Evolutionary conservation across 2,888 invertebrate species (phyloP), one percentile per base, ranked within the genome.

Genomic region (Dicranocentrus wangi): DNA sequence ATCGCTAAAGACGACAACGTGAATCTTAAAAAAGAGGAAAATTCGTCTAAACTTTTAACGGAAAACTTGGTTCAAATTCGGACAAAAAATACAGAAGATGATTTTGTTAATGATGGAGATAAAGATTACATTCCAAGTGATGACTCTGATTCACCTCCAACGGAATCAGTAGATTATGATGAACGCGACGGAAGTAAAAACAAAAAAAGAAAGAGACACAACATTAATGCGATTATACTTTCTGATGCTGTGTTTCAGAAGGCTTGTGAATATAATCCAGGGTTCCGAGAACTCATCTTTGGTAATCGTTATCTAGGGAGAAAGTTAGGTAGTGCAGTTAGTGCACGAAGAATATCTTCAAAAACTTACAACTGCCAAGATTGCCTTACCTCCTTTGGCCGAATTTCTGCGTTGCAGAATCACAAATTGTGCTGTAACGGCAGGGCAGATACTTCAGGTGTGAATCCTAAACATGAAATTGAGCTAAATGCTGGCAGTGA

Each of bases 211-310:
- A 65, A 17, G 27, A 43, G 51, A 19, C 15, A 65, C 3, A 58
- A 43, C 19, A 66, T 75, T 15, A 58, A 66, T 21, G 27, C 21
- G 1, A 27, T 75, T 1, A 58, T 75, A 0, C 1, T 15, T 10
- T 25, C 75, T 7, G 75, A 75, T 27, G 66, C 75, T n/a, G 66
- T 66, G 3, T 75, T 73, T 19, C 17, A 39, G 15, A 0, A 66
- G 3, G 66, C 42, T 15, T 75, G 75, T 21, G 7, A 58, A 32
- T 17, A 66, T 23, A 75, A 43, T 43, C 75, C 75, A 1, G 66
- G 43, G 1, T 75, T 75, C 27, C 32, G 25, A n/a, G 66, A 55
- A 28, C 17, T 75, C 8, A 75, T 75, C 10, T 17, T 73, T 0
- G 71, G 71, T 2, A 15, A 47, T 47, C 17, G 47, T 3, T 13